phyloP scores from a whole-genome alignment of 1,140 invertebrate species.

The Eciton burchellii region DNA sequence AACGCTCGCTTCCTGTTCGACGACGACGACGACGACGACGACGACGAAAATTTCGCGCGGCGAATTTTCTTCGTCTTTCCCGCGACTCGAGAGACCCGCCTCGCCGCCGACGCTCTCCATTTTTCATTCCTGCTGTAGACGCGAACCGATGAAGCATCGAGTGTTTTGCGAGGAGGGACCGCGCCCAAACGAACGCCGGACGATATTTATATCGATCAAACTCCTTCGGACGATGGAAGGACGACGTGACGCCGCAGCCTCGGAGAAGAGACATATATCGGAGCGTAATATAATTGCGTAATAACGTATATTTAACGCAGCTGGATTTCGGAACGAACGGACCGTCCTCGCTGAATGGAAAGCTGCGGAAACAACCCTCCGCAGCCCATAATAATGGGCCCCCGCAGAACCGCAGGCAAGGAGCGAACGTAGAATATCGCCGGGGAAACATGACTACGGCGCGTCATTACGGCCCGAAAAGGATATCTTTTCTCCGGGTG shows the following conservation, averaged over 20 bases:
- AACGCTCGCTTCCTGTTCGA: conserved; percentile 2
- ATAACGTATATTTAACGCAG: conserved; percentile 3
- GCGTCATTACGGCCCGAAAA: conserved; percentile 16
- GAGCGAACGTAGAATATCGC: conserved; percentile 20
- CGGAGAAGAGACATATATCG: conserved; percentile 3
- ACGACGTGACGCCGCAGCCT: conserved; percentile 1
- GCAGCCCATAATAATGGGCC: neutral
- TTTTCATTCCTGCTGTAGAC: neutral
- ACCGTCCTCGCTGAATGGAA: neutral
- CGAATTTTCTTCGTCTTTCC: neutral
- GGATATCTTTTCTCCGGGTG: neutral
- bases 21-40: too few species aligned
- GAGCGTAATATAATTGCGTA: too few species aligned
- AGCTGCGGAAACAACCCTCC: conserved; percentile 14
- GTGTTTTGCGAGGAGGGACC: neutral
- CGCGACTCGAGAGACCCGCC: neutral
- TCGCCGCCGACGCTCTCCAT: neutral
- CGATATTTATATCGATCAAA: conserved; percentile 59
- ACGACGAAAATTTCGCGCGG: neutral
- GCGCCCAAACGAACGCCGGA: neutral
- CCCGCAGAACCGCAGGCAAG: neutral
- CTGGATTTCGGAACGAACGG: neutral
- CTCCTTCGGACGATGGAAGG: conserved; percentile 29
- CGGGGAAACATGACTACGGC: neutral
- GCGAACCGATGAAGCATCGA: conserved; percentile 4